These are phyloP conservation scores for Apteryx mantelli DNA, from an alignment of 2,113 vertebrate species.

Conservation along the genomic window DNA sequence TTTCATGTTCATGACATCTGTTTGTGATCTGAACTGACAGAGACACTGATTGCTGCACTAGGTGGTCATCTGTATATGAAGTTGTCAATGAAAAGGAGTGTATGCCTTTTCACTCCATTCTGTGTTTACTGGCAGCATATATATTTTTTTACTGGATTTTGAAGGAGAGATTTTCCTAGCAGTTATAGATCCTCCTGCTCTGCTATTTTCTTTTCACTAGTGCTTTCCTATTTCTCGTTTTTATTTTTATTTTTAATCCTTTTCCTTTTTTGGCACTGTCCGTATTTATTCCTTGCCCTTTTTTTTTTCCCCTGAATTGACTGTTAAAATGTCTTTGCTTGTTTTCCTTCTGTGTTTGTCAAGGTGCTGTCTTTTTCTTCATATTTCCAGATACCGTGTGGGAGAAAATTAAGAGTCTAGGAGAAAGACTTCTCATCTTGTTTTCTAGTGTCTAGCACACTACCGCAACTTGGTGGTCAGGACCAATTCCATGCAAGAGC, in stretches of 20 bases:
- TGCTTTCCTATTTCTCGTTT: not conserved
- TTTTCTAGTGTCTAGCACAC: not conserved
- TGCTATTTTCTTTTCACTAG: not conserved
- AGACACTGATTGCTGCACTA: not conserved
- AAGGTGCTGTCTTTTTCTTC: not conserved
- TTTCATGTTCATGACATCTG: slow-evolving; percentile 13
- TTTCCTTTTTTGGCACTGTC: not conserved
- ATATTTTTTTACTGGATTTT: not conserved
- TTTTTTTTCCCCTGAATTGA: not conserved
- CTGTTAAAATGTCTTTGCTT: not conserved
- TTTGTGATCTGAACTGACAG: not conserved
- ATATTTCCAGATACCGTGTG: not conserved
- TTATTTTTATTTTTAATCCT: not conserved
- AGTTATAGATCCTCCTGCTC: not conserved
- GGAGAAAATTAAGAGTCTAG: not conserved
- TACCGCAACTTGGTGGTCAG: not conserved
- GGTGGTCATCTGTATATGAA: not conserved
- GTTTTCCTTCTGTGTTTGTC: not conserved
- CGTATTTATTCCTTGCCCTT: not conserved
- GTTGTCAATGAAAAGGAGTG: not conserved
- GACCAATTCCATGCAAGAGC: not conserved
- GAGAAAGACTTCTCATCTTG: not conserved
- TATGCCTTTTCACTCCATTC: not conserved
- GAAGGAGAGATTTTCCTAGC: not conserved
- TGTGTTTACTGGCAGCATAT: not conserved